Conservation (phyloP, 2,113 vertebrate genomes). For the Tragulus kanchil region DNA sequence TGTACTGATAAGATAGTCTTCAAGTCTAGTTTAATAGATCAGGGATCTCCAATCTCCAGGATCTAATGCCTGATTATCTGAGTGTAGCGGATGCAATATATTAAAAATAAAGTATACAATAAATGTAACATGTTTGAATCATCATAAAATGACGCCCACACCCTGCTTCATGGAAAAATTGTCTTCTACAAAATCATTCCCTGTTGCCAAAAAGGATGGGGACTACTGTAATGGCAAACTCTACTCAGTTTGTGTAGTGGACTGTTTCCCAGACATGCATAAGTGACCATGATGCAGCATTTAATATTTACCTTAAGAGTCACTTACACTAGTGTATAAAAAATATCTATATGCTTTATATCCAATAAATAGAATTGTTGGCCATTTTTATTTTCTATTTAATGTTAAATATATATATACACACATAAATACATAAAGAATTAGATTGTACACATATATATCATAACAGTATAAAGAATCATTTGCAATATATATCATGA, state of each 20-base stretch:
- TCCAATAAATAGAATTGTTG: background rate
- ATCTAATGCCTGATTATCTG: background rate
- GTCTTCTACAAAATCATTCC: background rate
- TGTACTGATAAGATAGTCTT: background rate
- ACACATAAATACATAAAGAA: background rate
- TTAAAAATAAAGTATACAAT: background rate
- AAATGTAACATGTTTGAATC: background rate
- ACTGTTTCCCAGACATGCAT: background rate
- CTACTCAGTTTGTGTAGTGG: background rate
- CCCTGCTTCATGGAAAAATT: background rate
- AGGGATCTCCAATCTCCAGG: background rate
- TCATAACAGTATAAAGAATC: background rate
- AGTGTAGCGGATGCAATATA: background rate
- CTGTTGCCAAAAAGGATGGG: background rate
- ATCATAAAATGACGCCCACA: background rate
- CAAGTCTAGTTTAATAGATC: accelerated
- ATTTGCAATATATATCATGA: background rate
- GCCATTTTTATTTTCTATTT: background rate
- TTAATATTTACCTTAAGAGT: background rate
- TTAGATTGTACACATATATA: background rate
- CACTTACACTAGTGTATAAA: background rate
- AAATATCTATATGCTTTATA: background rate
- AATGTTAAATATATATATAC: background rate
- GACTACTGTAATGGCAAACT: background rate
- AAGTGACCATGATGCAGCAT: background rate